Conservation (phyloP, 1,140 invertebrate genomes). For the Conus ventricosus region DNA sequence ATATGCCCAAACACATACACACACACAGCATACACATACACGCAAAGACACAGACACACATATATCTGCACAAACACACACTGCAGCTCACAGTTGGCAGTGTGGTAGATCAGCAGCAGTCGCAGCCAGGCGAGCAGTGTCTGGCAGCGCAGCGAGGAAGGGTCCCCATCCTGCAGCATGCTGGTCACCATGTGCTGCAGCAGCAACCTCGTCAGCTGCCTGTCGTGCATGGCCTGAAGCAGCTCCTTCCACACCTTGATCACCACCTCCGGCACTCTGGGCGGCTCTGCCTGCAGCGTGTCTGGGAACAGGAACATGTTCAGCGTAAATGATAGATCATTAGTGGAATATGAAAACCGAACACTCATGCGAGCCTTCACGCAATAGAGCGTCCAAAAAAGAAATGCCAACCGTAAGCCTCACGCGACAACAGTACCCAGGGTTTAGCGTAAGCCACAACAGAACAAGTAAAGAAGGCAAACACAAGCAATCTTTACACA, state of each 20-base stretch:
- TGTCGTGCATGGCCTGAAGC: not conserved
- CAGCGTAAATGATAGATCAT: not conserved
- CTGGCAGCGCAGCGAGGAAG: not conserved
- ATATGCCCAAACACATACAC: not conserved
- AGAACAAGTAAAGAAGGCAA: too few species aligned
- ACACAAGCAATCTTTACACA: too few species aligned
- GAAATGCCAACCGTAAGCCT: not conserved
- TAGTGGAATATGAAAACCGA: too few species aligned
- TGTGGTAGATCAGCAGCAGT: constrained; percentile 19
- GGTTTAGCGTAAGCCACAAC: too few species aligned
- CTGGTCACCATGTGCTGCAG: constrained; percentile 25
- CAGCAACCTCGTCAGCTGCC: constrained; percentile 21
- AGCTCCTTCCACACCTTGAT: constrained; percentile 23
- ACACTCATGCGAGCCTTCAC: too few species aligned
- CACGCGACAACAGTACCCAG: too few species aligned
- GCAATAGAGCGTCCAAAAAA: not conserved
- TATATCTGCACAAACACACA: not conserved
- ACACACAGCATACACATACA: not conserved
- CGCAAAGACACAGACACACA: not conserved
- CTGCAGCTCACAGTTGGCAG: constrained; percentile 20
- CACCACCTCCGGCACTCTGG: constrained; percentile 22
- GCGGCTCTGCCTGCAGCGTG: constrained; percentile 15
- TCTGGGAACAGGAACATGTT: constrained; percentile 9
- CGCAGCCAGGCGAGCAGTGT: constrained; percentile 16
- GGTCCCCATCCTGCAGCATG: not conserved